Conservation (phyloP, 2,888 invertebrate genomes). For the Colostygia pectinataria region DNA sequence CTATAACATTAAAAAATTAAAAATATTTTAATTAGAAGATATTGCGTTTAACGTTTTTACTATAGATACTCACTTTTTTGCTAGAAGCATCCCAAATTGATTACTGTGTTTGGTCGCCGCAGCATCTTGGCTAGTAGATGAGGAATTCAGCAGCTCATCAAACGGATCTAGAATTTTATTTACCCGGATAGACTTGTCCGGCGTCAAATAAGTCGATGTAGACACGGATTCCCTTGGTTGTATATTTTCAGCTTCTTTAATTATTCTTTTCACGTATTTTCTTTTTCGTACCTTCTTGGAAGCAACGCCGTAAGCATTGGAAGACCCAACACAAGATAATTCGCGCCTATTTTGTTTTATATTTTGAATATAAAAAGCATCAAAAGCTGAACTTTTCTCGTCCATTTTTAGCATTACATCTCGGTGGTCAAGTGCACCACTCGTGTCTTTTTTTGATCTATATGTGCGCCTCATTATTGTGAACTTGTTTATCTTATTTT, state of each 20-base stretch:
- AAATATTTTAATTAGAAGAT: background rate
- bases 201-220: constrained; percentile 61
- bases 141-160: constrained; percentile 64
- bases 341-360: constrained; percentile 74
- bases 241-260: constrained; percentile 54
- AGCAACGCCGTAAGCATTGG: constrained; percentile 47
- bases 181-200: constrained; percentile 71
- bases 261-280: constrained; percentile 67
- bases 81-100: constrained; percentile 33
- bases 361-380: constrained; percentile 74
- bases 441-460: constrained; percentile 64
- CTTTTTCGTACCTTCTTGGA: constrained; percentile 66
- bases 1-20: constrained; percentile 41
- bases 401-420: constrained; percentile 61
- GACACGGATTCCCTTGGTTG: constrained; percentile 42
- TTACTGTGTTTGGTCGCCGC: constrained; percentile 29
- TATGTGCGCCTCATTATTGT: constrained; percentile 65
- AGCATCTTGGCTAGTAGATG: constrained; percentile 35
- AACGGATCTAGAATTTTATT: constrained; percentile 69
- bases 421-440: constrained; percentile 55
- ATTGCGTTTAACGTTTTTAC: too few species aligned
- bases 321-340: constrained; percentile 55
- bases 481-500: background rate
- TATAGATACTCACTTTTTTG: constrained; percentile 42
- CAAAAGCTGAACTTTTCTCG: constrained; percentile 64